A percentile compares a stretch with the other conserved stretches of the same genome.
Conservation (phyloP, 2,113 vertebrate species). For the Protomyctophum bolini region DNA sequence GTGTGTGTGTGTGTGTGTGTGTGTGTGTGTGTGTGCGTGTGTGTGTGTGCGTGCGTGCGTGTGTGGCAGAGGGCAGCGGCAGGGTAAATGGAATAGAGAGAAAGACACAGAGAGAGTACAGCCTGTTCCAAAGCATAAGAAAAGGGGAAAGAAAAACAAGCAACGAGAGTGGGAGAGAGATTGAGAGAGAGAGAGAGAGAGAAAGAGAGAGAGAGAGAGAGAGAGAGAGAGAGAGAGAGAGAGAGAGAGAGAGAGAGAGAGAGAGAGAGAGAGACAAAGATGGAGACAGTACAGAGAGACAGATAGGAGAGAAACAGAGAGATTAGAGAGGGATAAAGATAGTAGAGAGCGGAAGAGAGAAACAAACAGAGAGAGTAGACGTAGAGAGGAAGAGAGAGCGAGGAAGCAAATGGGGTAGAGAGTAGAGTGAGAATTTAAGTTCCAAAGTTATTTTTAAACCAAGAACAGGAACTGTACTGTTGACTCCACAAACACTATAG, state of each 20-base stretch:
- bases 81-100: not conserved
- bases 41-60: not conserved
- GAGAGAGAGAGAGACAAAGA: not conserved
- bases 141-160: conserved; percentile 31
- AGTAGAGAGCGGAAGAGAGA: not conserved
- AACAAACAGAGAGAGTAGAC: conserved; percentile 1
- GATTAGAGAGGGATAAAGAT: no score
- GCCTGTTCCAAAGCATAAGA: conserved; percentile 12
- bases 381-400: conserved; percentile 32
- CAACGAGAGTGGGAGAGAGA: not conserved
- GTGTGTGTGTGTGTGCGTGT: not conserved
- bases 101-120: conserved; percentile 4
- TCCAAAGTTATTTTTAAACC: conserved; percentile 75
- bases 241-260: conserved; percentile 8
- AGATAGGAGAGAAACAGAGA: not conserved
- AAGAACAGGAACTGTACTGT: conserved; percentile 76
- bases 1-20: not conserved
- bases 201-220: no score
- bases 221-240: not conserved
- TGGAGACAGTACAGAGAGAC: no score
- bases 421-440: conserved; percentile 63
- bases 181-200: conserved; percentile 8
- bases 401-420: conserved; percentile 1
- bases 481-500: conserved; percentile 66
- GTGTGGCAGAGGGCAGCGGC: not conserved